Evolutionary conservation across 2,113 vertebrate genomes (phyloP).

Genomic region (Syrmaticus mikado): DNA sequence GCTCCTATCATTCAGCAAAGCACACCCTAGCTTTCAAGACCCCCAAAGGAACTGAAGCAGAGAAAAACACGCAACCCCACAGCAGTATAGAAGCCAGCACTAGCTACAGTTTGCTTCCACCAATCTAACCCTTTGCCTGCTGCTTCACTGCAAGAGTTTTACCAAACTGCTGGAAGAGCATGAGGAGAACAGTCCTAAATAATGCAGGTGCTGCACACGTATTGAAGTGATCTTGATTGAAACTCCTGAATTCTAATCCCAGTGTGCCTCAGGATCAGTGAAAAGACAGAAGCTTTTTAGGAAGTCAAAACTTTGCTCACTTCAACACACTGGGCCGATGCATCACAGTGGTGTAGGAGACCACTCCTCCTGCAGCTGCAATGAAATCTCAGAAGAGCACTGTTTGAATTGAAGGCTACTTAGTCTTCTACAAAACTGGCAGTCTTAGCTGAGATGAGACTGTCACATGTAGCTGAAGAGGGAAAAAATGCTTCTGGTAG

Average conservation of each 20-base stretch:
- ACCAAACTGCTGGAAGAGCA: not conserved
- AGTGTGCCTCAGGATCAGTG: not conserved
- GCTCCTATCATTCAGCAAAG: not conserved
- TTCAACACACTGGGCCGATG: not conserved
- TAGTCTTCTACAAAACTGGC: not conserved
- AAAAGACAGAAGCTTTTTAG: not conserved
- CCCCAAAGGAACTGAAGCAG: not conserved
- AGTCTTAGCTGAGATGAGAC: not conserved
- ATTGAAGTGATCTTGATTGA: not conserved
- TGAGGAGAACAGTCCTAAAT: not conserved
- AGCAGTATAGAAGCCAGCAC: not conserved
- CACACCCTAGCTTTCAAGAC: not conserved
- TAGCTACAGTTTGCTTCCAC: not conserved
- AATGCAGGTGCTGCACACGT: fast-evolving
- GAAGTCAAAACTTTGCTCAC: not conserved
- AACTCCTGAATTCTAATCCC: not conserved
- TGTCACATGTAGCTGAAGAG: not conserved
- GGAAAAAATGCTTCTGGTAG: not conserved
- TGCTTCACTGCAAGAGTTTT: not conserved
- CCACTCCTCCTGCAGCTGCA: not conserved
- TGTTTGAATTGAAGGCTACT: not conserved
- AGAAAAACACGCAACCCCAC: not conserved
- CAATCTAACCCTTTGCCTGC: not conserved
- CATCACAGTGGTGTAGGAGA: not conserved
- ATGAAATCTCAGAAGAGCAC: not conserved